Evolutionary conservation across 2,797 vertebrate species (phyloP).

Genomic region (Thaleichthys pacificus): DNA sequence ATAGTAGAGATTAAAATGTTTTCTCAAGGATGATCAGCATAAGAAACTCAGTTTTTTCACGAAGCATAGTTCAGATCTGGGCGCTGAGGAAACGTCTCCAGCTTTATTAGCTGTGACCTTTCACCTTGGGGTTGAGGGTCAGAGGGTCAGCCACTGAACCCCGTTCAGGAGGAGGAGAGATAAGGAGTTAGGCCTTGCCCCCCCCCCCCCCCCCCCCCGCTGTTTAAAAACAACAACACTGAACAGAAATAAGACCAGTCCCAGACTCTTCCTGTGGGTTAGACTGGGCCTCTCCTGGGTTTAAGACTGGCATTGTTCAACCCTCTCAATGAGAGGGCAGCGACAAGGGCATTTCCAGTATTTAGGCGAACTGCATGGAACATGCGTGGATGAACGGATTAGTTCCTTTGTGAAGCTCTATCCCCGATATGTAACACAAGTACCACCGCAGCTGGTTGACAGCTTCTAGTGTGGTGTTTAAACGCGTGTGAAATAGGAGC

Average conservation of each 20-base stretch:
- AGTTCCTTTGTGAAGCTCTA: constrained; percentile 30
- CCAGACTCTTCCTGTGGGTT: constrained; percentile 36
- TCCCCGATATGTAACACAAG: constrained; percentile 56
- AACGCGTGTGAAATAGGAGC: constrained; percentile 53
- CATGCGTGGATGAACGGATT: constrained; percentile 36
- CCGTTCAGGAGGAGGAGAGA: constrained; percentile 20
- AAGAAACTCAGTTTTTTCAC: too few relatives aligned
- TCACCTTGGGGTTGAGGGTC: neutral
- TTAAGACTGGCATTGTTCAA: constrained; percentile 17
- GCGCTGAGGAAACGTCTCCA: neutral
- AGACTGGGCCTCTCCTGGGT: constrained; percentile 13
- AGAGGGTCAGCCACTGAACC: neutral
- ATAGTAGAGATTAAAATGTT: too few relatives aligned
- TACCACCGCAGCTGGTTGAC: constrained; percentile 22
- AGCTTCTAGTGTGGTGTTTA: constrained; percentile 56
- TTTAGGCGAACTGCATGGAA: constrained; percentile 31
- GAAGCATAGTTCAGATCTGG: neutral
- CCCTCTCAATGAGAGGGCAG: constrained; percentile 24
- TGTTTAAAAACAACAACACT: constrained; percentile 32
- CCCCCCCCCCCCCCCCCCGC: neutral
- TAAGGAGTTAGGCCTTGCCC: neutral
- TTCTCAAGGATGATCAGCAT: too few relatives aligned
- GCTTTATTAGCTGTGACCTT: neutral
- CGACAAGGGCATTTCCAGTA: neutral
- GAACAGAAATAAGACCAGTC: constrained; percentile 29